Evolutionary conservation across 2,888 invertebrate genomes (phyloP), one percentile per base, ranked within the genome.

Genomic region (Amphimallon solstitiale): DNA sequence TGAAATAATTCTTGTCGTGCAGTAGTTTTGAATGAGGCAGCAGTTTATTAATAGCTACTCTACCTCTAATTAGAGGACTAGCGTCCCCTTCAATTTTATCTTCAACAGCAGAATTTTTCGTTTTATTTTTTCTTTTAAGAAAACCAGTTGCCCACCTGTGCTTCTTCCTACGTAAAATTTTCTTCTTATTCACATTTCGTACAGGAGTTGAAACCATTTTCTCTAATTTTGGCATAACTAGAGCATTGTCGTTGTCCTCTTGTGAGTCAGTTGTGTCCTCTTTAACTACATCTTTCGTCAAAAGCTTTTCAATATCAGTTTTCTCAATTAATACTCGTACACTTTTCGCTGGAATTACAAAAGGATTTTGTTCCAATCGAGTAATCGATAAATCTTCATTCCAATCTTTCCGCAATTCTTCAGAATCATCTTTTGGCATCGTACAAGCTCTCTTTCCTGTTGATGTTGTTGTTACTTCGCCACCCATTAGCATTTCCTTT

Each of bases 401-500:
- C 2, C 63, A 65, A 9, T 71, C 72, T 51, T 1, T 67, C 70
- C n/a, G 6, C 9, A 40, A 15, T 19, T 43, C 60, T 23, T 59
- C 34, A 9, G 43, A 17, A 4, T 56, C 66, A 2, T 63, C 59
- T 17, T 65, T 60, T 23, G 40, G 59, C 3, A 48, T 65, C 19
- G 67, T 67, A 37, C 90, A 90, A 84, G 87, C 87, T 70, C 91
- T 82, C 74, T 88, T 86, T 9, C 90, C 90, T 1, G 87, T 87
- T 10, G 88, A 86, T 59, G 87, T 86, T 21, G 89, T 78, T 21
- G 89, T 78, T 1, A 90, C 86, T 29, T 87, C 89, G 70, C 89
- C 86, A 70, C 86, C 85, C 61, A 89, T 87, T 74, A 89, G 89
- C 87, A 90, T 90, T 74, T 90, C 90, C 72, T 88, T 86, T 43